Base-by-base conservation (phyloP, 2,113 vertebrate genomes). In the Excalfactoria chinensis region DNA sequence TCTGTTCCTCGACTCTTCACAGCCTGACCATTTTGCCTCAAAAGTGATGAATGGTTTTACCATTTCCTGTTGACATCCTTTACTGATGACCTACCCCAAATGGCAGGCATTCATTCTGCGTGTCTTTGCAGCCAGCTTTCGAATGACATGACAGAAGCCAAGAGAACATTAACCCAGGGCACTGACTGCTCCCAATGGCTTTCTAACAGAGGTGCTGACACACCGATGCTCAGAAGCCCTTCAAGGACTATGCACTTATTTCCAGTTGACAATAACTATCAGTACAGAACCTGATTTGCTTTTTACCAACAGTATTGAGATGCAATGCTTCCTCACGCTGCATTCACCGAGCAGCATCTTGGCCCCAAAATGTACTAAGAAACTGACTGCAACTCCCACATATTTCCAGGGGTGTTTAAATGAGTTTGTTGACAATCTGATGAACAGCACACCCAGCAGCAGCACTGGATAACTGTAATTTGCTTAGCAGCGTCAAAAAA, bases 41-140 rank as follows among this genome's bases (percentile, higher is more conserved):
- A 37, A 89, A 69, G 26, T 59, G 30, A 22, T 6, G 5, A 35
- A 69, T 84, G 67, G 40, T 81, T 74, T n/a, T 37, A 43, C 25
- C 3, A 20, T 73, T 80, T 58, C 46, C 35, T 23, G 23, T 63
- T 70, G 41, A 12, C 21, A 28, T 44, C 76, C 32, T 63, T 84
- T 37, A 63, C 10, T 60, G 51, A 68, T 20, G 34, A 80, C 41
- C 48, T 14, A 25, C 9, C 17, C 20, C 22, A 59, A 20, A 49
- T 30, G 20, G 40, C 35, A 40, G 4, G 19, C 0, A 0, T 80
- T 80, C 48, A 63, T 64, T 37, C 48, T 30, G 25, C 2, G 0
- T 1, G 20, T 34, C 49, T 37, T 28, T 51, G 19, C 64, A 56
- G 22, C 14, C n/a, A 34, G 2, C 51, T 48, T 76, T 48, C 58